Conservation (phyloP, 2,113 vertebrate species). For the Butorides virescens region DNA sequence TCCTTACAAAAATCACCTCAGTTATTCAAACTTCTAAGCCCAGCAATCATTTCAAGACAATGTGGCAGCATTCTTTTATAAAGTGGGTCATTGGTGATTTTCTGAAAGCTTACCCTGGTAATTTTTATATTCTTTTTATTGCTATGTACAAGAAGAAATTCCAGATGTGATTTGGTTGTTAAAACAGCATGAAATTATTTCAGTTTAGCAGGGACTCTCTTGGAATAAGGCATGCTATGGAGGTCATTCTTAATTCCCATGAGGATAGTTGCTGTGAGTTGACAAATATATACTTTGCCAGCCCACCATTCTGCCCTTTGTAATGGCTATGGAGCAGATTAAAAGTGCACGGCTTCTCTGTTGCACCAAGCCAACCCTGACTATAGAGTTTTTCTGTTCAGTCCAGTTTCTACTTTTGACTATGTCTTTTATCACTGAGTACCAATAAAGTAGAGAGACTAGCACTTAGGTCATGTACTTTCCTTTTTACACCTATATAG, state of each 20-base stretch:
- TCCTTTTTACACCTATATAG: background rate
- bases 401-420: background rate
- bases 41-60: conserved; percentile 2
- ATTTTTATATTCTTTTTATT: background rate
- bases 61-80: background rate
- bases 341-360: background rate
- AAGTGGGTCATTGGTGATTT: conserved; percentile 12
- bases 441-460: background rate
- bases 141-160: background rate
- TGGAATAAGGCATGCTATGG: background rate
- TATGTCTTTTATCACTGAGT: background rate
- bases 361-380: background rate
- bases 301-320: background rate
- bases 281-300: background rate
- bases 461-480: background rate
- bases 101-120: background rate
- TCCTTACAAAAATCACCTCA: background rate
- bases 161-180: background rate
- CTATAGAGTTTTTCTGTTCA: background rate
- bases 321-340: background rate
- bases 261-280: background rate
- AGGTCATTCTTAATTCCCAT: background rate
- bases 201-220: background rate
- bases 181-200: background rate
- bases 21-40: background rate